Conservation (phyloP, 2,797 vertebrate species). For the Siniperca undulata region DNA sequence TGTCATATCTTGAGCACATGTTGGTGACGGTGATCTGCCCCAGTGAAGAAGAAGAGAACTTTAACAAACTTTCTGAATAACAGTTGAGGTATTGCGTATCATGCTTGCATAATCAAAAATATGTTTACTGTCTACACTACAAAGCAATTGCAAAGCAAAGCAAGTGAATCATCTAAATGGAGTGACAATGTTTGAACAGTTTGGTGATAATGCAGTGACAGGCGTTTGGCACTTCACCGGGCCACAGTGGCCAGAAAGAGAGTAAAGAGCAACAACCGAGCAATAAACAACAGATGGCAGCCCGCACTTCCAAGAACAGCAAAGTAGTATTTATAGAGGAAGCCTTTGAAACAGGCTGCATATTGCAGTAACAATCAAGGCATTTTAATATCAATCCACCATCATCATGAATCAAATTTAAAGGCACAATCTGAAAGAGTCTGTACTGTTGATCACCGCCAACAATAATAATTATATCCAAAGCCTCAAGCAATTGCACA, state of each 20-base stretch:
- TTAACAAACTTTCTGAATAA: slow-evolving; percentile 42
- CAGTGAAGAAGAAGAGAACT: slow-evolving; percentile 33
- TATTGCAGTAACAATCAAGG: slow-evolving; percentile 24
- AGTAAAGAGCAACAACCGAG: slow-evolving; percentile 60
- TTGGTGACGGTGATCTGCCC: slow-evolving; percentile 16
- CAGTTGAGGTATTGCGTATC: slow-evolving; percentile 16
- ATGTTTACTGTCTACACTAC: slow-evolving; percentile 1
- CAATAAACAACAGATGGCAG: slow-evolving; percentile 73
- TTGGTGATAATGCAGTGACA: slow-evolving; percentile 56
- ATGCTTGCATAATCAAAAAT: slow-evolving; percentile 28
- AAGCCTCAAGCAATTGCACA: neutral
- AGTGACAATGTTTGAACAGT: slow-evolving; percentile 34
- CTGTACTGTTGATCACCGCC: neutral
- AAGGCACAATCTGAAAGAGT: slow-evolving; percentile 13
- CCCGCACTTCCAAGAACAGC: slow-evolving; percentile 58
- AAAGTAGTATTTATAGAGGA: slow-evolving; percentile 57
- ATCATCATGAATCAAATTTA: slow-evolving; percentile 32
- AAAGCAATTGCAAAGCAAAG: neutral
- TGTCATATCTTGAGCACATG: slow-evolving; percentile 77
- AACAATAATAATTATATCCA: slow-evolving; percentile 14
- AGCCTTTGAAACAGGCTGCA: slow-evolving; percentile 23
- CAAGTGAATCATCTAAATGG: neutral
- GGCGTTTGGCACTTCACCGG: slow-evolving; percentile 42
- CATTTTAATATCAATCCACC: slow-evolving; percentile 43
- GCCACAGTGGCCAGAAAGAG: slow-evolving; percentile 46